Evolutionary conservation across 2,113 vertebrate genomes (phyloP).

Genomic region (Crypturellus undulatus): DNA sequence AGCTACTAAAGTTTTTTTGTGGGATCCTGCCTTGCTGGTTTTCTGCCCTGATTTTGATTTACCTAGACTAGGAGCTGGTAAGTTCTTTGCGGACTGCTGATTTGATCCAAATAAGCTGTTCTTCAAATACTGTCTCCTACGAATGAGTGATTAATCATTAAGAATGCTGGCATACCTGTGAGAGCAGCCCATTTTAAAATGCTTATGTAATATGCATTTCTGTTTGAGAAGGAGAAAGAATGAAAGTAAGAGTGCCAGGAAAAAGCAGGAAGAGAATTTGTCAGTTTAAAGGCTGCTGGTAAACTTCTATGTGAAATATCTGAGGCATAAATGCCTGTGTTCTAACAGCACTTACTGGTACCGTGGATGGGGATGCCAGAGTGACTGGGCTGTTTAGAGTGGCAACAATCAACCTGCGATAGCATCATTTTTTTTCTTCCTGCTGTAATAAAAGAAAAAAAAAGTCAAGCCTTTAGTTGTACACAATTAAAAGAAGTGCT

Average conservation of each 20-base stretch:
- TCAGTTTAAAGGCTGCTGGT: not conserved
- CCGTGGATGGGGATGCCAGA: not conserved
- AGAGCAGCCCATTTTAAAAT: not conserved
- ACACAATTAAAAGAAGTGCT: not conserved
- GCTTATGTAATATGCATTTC: not conserved
- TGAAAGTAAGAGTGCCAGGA: not conserved
- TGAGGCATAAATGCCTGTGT: not conserved
- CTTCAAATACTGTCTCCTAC: not conserved
- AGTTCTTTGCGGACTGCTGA: not conserved
- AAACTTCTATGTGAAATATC: not conserved
- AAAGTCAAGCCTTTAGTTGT: not conserved
- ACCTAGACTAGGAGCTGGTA: not conserved
- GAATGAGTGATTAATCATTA: not conserved
- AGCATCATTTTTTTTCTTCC: not conserved
- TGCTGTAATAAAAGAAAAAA: not conserved
- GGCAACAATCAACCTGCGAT: not conserved
- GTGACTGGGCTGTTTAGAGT: not conserved
- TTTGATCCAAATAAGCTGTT: not conserved
- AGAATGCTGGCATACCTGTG: not conserved
- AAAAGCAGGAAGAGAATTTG: not conserved
- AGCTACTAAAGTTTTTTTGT: not conserved
- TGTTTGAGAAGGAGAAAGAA: not conserved
- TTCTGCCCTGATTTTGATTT: not conserved
- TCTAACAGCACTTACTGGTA: not conserved
- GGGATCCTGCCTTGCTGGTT: not conserved